A percentile compares a stretch with the other conserved stretches of the same genome.
These are phyloP conservation scores for Limnephilus marmoratus DNA, from an alignment of 2,888 invertebrate genomes.

Conservation along the genomic window DNA sequence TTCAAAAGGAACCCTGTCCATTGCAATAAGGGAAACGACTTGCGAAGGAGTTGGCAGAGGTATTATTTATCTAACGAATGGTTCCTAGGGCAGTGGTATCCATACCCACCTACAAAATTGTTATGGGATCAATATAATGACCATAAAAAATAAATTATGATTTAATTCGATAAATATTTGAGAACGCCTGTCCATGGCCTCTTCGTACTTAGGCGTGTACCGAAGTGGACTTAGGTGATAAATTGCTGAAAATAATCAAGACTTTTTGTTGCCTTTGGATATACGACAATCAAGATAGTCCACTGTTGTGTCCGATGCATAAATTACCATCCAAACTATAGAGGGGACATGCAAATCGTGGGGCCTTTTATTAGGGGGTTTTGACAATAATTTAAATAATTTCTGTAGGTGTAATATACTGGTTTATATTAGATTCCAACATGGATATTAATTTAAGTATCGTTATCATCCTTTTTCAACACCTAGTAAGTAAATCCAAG, in stretches of 20 bases:
- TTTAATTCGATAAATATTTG: slow-evolving; percentile 10
- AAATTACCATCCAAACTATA: not conserved
- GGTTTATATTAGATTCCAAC: not conserved
- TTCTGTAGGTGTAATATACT: not conserved
- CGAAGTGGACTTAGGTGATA: slow-evolving; percentile 57
- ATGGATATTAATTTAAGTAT: not conserved
- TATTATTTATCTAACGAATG: too few relatives aligned
- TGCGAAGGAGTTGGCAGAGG: too few relatives aligned
- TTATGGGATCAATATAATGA: too few relatives aligned
- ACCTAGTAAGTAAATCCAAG: not conserved
- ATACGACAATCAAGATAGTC: slow-evolving; percentile 63
- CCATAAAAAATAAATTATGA: not conserved
- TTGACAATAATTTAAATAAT: slow-evolving; percentile 2
- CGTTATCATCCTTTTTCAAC: not conserved
- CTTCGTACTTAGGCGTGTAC: not conserved
- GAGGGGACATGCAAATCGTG: slow-evolving; percentile 9
- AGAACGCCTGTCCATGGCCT: slow-evolving; percentile 9
- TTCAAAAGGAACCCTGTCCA: too few relatives aligned
- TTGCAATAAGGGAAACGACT: too few relatives aligned
- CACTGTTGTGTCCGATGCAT: slow-evolving; percentile 10
- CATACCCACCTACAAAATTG: too few relatives aligned
- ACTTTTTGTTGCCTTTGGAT: slow-evolving; percentile 60
- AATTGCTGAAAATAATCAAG: slow-evolving; percentile 66
- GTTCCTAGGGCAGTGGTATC: too few relatives aligned
- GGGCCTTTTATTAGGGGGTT: not conserved